Conservation (phyloP, 2,888 invertebrate species). For the Gibbula magus region DNA sequence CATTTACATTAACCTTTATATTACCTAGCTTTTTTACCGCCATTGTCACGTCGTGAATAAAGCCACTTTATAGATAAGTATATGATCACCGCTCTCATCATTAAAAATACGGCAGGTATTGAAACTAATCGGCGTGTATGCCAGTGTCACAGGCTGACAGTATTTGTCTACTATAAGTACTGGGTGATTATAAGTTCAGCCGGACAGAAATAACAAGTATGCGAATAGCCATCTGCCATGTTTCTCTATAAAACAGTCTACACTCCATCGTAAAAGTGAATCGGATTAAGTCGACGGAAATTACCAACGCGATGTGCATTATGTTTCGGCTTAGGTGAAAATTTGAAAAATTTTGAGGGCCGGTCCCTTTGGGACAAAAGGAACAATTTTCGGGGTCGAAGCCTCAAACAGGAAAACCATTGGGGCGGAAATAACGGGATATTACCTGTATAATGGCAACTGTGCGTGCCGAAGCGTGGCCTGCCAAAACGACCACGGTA, state of each 20-base stretch:
- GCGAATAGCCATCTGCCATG: neutral
- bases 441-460: neutral
- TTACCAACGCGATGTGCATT: neutral
- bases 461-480: neutral
- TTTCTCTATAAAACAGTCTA: neutral
- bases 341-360: neutral
- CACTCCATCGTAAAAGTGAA: neutral
- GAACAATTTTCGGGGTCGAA: neutral
- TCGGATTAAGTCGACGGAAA: neutral
- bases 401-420: neutral
- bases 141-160: too few species aligned
- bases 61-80: too few species aligned
- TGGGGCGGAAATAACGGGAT: neutral
- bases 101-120: too few species aligned
- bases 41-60: too few species aligned
- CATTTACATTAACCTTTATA: too few species aligned
- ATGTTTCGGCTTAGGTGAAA: neutral
- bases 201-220: neutral
- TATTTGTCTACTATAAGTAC: too few species aligned
- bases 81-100: too few species aligned
- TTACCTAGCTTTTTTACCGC: too few species aligned
- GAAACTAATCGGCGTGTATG: too few species aligned
- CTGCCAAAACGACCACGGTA: neutral
- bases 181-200: too few species aligned
- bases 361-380: neutral